Evolutionary conservation across 2,888 invertebrate genomes (phyloP).

Genomic region (Spicauda simplicius): DNA sequence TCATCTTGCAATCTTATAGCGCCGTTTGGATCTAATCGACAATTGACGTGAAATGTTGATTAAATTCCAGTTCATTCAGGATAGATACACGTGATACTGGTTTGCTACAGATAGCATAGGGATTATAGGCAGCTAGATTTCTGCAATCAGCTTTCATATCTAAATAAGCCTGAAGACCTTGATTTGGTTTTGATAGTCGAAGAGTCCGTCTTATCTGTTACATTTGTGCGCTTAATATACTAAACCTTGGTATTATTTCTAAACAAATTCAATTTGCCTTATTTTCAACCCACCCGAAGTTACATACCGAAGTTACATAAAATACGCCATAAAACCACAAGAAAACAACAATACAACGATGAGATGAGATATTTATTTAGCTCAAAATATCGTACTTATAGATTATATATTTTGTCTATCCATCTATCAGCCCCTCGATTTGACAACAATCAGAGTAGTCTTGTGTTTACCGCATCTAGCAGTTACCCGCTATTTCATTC

Average conservation of each 20-base stretch:
- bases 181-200: background rate
- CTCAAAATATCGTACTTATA: too few species aligned
- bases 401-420: too few species aligned
- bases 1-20: background rate
- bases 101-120: background rate
- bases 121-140: background rate
- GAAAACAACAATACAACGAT: too few species aligned
- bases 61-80: background rate
- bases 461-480: too few species aligned
- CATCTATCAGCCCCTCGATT: too few species aligned
- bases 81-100: background rate
- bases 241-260: too few species aligned
- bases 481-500: too few species aligned
- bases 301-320: background rate
- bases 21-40: background rate
- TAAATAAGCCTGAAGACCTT: background rate
- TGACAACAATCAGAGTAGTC: too few species aligned
- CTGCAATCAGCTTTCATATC: background rate
- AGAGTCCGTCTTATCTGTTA: background rate
- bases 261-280: too few species aligned
- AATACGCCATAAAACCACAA: too few species aligned
- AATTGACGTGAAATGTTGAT: background rate
- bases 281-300: too few species aligned
- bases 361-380: too few species aligned
- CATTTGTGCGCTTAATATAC: background rate